Base-by-base conservation (phyloP, 2,113 vertebrate genomes). In the Malaclemys terrapin region DNA sequence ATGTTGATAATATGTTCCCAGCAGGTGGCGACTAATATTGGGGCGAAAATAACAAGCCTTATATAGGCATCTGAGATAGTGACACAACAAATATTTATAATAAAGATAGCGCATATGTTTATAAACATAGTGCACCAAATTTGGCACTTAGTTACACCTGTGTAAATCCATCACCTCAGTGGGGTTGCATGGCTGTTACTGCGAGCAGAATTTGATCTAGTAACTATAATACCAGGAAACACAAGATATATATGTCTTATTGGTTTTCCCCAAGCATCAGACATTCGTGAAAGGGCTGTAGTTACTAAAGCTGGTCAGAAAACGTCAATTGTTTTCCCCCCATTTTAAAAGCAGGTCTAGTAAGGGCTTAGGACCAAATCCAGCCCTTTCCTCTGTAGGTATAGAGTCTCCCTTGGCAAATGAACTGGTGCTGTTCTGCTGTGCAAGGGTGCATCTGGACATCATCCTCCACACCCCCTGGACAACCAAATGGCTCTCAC, bases 211-310 rank as follows among this genome's bases (percentile, higher is more conserved):
- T 57, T 59, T 59, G 50, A 89, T 0, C 0, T 20, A 57, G 5
- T 31, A 31, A 53, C 8, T 29, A 6, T 3, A 80, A n/a, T 72
- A 16, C 29, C 81, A 27, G 42, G 82, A 97, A 96, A 82, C n/a
- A 82, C n/a, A 91, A 87, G 16, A 54, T 27, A 91, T 52, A 52
- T 14, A 22, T 54, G 4, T 7, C 69, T 91, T 54, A 52, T 54
- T n/a, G 38, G 85, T 93, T 83, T 78, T 95, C 89, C 31, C 53
- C 53, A 62, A 87, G 91, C 78, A 84, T 27, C 72, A 80, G 6
- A 89, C 89, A 82, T 84, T 52, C 17, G 8, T 75, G 27, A 92
- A 97, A 95, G 6, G 0, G 0, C 38, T 93, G 20, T 87, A 79
- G 49, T 42, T 91, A 75, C 49, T 57, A 65, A 29, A 84, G 53